These are phyloP conservation scores for Craterocephalus amniculus DNA, from an alignment of 2,797 vertebrate genomes.

Conservation along the genomic window DNA sequence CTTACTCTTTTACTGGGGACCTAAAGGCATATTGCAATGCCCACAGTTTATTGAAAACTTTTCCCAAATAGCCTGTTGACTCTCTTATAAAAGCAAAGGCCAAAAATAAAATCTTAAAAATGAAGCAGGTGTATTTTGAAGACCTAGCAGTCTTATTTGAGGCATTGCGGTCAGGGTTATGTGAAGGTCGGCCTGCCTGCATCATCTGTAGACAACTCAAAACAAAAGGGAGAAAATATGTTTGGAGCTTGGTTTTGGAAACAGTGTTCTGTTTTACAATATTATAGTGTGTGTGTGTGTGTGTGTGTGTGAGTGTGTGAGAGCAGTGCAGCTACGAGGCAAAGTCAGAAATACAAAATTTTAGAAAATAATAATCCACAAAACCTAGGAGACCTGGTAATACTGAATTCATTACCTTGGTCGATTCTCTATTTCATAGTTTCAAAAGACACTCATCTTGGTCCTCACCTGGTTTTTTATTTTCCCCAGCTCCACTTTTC, in stretches of 20 bases:
- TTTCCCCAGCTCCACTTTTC: neutral
- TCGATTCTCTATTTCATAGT: neutral
- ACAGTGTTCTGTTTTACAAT: neutral
- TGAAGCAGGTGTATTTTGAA: too few relatives aligned
- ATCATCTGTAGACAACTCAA: neutral
- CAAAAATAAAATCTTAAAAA: conserved; percentile 2
- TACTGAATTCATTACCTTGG: neutral
- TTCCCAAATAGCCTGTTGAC: neutral
- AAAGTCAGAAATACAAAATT: neutral
- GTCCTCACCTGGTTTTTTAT: neutral
- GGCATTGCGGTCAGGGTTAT: neutral
- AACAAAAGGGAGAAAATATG: too few relatives aligned
- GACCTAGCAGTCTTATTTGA: neutral
- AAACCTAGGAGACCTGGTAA: neutral
- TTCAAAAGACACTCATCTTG: neutral
- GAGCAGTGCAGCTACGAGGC: too few relatives aligned
- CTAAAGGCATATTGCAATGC: neutral
- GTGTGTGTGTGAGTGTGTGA: too few relatives aligned
- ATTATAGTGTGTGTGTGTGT: too few relatives aligned
- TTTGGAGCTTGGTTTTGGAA: too few relatives aligned
- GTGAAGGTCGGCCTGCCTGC: neutral
- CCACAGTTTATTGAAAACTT: neutral
- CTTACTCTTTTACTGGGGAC: neutral
- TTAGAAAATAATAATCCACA: neutral
- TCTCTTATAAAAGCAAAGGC: neutral